A percentile compares a stretch with the other conserved stretches of the same genome.
phyloP scores from a whole-genome alignment of 2,888 invertebrate species.

The Tinea semifulvella region DNA sequence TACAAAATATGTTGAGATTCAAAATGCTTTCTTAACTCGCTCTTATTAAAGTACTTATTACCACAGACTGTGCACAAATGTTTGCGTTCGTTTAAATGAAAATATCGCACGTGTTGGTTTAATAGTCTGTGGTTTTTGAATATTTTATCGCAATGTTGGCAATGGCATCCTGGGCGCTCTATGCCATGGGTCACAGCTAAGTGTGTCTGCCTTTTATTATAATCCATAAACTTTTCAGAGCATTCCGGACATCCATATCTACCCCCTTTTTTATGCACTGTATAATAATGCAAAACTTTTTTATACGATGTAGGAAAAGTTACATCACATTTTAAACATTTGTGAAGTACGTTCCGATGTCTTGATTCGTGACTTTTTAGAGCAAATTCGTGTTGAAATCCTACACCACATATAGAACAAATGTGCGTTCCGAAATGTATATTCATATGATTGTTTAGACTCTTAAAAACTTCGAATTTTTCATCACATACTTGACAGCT shows the following conservation, averaged over 20 bases:
- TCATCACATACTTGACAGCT: constrained; percentile 10
- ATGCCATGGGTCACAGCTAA: constrained; percentile 7
- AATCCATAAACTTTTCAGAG: constrained; percentile 13
- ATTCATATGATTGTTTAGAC: constrained; percentile 15
- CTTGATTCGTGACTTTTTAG: constrained; percentile 9
- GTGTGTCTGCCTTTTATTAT: constrained; percentile 10
- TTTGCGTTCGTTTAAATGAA: not conserved
- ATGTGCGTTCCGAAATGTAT: constrained; percentile 13
- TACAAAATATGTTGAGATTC: no score
- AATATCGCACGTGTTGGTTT: constrained; percentile 1
- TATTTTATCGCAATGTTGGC: not conserved
- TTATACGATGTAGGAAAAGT: constrained; percentile 10
- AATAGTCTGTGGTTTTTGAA: constrained; percentile 1
- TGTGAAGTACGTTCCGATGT: constrained; percentile 2
- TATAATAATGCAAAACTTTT: constrained; percentile 5
- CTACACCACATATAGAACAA: constrained; percentile 15
- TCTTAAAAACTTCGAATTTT: constrained; percentile 7
- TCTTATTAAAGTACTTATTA: not conserved
- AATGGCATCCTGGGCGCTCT: not conserved
- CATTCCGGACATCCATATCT: constrained; percentile 14
- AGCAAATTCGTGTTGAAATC: constrained; percentile 9
- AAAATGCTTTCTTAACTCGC: not conserved
- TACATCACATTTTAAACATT: constrained; percentile 11
- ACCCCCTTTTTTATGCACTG: constrained; percentile 8
- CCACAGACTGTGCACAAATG: not conserved